Evolutionary conservation across 2,113 vertebrate genomes (phyloP), one percentile per base, ranked within the genome.

Genomic region (Pluvianellus socialis): DNA sequence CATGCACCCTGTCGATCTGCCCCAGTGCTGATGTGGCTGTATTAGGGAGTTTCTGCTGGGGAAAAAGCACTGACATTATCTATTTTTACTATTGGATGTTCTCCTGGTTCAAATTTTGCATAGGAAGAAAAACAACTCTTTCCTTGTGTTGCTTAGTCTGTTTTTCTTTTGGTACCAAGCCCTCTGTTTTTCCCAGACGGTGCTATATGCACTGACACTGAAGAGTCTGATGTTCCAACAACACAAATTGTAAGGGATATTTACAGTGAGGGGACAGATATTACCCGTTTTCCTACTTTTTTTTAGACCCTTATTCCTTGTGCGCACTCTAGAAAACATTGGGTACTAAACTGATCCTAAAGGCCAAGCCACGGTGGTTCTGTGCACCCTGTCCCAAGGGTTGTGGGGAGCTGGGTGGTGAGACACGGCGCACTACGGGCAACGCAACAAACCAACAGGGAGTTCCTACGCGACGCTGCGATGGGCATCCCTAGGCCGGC

Each of bases 171-270:
- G 26, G 56, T 74, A 14, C 63, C 50, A 55, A 67, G 55, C 20
- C 0, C 0, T 14, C 15, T 52, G 23, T 53, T 91, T 90, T 79
- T 79, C 56, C 70, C 47, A 61, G 53, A 15, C 0, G 0, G 13
- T 32, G 38, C 38, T 35, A 1, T 33, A 12, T 33, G 20, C 11
- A 6, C 40, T 89, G 35, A 28, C 9, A 14, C 26, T 15, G 32
- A 45, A 38, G 77, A 59, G 33, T 35, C 33, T 56, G 76, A 24
- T 66, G 38, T 72, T 63, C 73, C 73, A 72, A 23, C 26, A 33
- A 9, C 53, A 40, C 7, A 14, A 15, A 28, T 21, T 40, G 7
- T 65, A 14, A 63, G 83, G 26, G 14, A 14, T 33, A 7, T 88
- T 83, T 87, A 27, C 63, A 40, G 7, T 16, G 9, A 67, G 17